Evolutionary conservation across 2,888 invertebrate species (phyloP).

Genomic region (Metallyticus violacea): DNA sequence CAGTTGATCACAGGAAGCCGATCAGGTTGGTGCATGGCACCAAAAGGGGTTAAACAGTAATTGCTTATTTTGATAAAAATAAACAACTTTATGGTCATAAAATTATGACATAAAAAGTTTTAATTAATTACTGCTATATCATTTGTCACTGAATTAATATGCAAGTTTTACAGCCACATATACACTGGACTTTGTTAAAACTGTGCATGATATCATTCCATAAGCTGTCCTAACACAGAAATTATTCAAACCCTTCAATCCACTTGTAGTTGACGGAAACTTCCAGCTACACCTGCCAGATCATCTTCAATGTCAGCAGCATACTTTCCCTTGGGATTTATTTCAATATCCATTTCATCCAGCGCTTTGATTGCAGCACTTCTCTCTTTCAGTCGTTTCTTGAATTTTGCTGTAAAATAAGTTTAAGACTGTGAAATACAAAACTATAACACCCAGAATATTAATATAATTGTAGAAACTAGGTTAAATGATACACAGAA

Average conservation of each 20-base stretch:
- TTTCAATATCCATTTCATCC: conserved; percentile 43
- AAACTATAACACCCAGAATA: too few relatives aligned
- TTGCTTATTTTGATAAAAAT: too few relatives aligned
- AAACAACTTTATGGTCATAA: too few relatives aligned
- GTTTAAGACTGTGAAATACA: too few relatives aligned
- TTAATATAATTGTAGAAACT: too few relatives aligned
- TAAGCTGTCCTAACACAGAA: not conserved
- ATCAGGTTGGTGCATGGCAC: too few relatives aligned
- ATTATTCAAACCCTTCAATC: conserved; percentile 31
- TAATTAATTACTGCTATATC: too few relatives aligned
- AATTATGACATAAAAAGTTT: too few relatives aligned
- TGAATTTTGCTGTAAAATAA: conserved; percentile 41
- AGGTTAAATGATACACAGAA: too few relatives aligned
- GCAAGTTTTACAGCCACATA: not conserved
- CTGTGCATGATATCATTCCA: not conserved
- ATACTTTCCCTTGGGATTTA: conserved; percentile 30
- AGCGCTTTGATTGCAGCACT: conserved; percentile 40
- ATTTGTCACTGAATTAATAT: too few relatives aligned
- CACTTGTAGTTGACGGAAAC: conserved; percentile 35
- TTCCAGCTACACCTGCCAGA: conserved; percentile 33
- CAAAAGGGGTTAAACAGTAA: too few relatives aligned
- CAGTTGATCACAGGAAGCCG: too few relatives aligned
- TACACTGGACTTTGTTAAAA: not conserved
- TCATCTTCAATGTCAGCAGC: conserved; percentile 32
- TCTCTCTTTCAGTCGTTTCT: conserved; percentile 40